Evolutionary conservation across 1,140 invertebrate species (phyloP), one percentile per base, ranked within the genome.

Genomic region (Homalodisca vitripennis): DNA sequence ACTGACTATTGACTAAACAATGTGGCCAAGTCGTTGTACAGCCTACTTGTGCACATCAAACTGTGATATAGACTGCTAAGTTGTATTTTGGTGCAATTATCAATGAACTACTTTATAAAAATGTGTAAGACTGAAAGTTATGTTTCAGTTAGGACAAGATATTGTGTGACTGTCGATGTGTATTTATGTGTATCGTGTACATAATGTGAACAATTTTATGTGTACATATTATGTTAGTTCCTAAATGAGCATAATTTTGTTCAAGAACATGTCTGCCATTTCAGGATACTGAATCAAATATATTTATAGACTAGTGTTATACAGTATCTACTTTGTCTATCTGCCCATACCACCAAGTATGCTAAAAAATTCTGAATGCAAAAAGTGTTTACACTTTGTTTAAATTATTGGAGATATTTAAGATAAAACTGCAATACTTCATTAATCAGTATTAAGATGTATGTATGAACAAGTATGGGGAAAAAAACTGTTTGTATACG

Each of bases 61-160:
- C 55, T 60, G 55, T 60, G 55, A 60, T 60, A 60, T 60, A 60
- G n/a, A n/a, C 14, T 60, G 27, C 24, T 60, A 27, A 60, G 27
- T 26, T 60, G 55, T 27, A 13, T 60, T 26, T 26, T 60, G 55
- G 55, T 60, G 55, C 55, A 60, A 60, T 60, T 60, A 60, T n/a
- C n/a, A n/a, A n/a, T 41, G 34, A 60, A 29, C 55, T 22, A 13
- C 26, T 27, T 27, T 14, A 60, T 26, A n/a, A n/a, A n/a, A 41
- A 41, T 41, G 34, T 41, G 26, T 60, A 26, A 60, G 55, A 60
- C 55, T 60, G 55, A 60, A n/a, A 3, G 55, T n/a, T 60, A 22
- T 24, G 20, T 12, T 53, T 53, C 6, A 41, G 34, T 41, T 41
- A 41, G 34, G 6, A 6, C 17, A 10, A 6, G 17, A 41, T 41